Base-by-base conservation (phyloP, 2,797 vertebrate genomes). In the Scolopax bukidnonensis region DNA sequence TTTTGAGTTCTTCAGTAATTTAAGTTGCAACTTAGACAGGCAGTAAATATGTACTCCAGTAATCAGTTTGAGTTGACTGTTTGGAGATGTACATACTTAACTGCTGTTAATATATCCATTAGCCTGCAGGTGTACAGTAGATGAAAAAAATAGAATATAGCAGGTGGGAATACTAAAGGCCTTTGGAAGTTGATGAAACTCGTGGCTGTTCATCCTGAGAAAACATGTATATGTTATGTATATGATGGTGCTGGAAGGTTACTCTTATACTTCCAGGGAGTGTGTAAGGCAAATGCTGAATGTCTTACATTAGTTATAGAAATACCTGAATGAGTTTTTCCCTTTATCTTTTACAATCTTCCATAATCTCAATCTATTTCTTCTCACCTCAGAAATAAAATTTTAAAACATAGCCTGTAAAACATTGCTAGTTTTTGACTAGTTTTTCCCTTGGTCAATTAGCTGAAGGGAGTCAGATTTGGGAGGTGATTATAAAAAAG, bases 1-100 rank as follows among this genome's bases (percentile, higher is more conserved):
- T 84, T 93, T 73, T 78, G 63, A 89, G 63, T 76, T 70, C 43
- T 69, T 82, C 54, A 69, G 59, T 76, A 93, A 87, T 90, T 86
- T 71, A 90, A 84, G 56, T 84, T 94, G 41, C 38, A 76, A 43
- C 27, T 89, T 82, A 90, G 40, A 59, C 69, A 87, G 28, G 54
- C 54, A 67, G 13, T 89, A 91, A 90, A 84, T 77, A 73, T 6
- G 43, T 69, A 75, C 47, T 75, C 43, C 63, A 69, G 28, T 73
- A 88, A 88, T 86, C 74, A 90, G 43, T 71, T 90, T 90, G 69
- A 82, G 51, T 32, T 69, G 59, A 86, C 25, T 76, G 27, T 93
- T 75, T 91, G 63, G 50, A 88, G 21, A 17, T 0, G 0, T 78
- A 78, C 23, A 54, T 77, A 50, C 25, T 32, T 60, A 61, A 88